A percentile compares a stretch with the other conserved stretches of the same genome.
phyloP scores from a whole-genome alignment of 2,888 invertebrate genomes.

The Nezara viridula region DNA sequence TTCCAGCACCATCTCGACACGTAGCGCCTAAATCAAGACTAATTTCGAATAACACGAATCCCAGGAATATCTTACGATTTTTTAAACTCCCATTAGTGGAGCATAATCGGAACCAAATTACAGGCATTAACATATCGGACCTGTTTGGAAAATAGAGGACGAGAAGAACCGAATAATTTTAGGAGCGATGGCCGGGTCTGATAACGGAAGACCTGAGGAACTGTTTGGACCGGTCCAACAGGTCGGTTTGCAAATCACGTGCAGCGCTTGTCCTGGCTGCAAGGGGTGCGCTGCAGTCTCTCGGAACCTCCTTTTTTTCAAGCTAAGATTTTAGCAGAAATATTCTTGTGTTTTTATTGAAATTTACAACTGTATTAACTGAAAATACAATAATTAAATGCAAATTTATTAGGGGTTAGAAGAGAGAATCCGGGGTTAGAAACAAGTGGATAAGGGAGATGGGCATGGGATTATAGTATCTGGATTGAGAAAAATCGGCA shows the following conservation, averaged over 20 bases:
- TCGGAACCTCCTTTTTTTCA: no score
- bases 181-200: neutral
- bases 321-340: neutral
- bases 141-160: neutral
- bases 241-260: neutral
- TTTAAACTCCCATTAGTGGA: neutral
- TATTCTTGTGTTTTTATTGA: neutral
- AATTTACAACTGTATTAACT: no score
- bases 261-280: neutral
- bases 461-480: no score
- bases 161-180: constrained; percentile 13
- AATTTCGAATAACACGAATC: neutral
- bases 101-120: constrained; percentile 1
- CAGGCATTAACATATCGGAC: neutral
- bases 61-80: neutral
- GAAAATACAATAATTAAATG: no score
- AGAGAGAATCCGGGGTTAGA: no score
- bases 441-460: no score
- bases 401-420: no score
- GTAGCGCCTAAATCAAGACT: neutral
- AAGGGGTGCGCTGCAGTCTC: neutral
- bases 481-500: no score
- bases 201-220: neutral
- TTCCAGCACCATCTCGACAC: neutral
- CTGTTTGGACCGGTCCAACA: neutral